These are phyloP conservation scores for Rhea pennata DNA, from an alignment of 2,113 vertebrate genomes.

Conservation along the genomic window DNA sequence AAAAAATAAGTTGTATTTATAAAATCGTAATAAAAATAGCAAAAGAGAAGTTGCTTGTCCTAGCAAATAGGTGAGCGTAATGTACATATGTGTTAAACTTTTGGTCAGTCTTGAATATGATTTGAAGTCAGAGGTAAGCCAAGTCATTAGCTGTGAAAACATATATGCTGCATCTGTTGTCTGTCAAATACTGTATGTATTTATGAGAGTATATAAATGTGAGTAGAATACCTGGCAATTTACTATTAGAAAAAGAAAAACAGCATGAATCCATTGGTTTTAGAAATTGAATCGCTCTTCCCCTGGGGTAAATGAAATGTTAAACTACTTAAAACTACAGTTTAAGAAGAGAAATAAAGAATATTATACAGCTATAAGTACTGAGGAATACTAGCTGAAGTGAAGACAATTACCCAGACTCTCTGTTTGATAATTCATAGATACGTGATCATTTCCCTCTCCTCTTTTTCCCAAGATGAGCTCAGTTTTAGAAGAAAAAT, in stretches of 20 bases:
- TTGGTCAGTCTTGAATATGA: not conserved
- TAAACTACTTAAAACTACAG: not conserved
- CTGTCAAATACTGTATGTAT: not conserved
- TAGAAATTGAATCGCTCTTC: not conserved
- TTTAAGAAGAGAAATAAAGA: not conserved
- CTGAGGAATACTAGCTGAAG: not conserved
- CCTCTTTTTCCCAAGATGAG: not conserved
- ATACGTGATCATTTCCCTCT: not conserved
- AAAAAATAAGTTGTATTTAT: not conserved
- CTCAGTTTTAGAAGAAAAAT: not conserved
- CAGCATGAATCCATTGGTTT: not conserved
- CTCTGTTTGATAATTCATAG: not conserved
- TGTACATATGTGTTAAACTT: not conserved
- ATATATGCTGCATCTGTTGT: not conserved
- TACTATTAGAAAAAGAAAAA: not conserved
- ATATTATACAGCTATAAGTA: not conserved
- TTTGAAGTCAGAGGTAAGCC: not conserved
- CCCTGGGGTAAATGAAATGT: not conserved
- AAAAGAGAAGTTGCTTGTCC: not conserved
- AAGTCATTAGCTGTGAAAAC: not conserved
- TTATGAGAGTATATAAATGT: not conserved
- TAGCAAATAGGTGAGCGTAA: not conserved
- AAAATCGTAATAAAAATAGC: not conserved
- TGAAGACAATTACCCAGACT: not conserved
- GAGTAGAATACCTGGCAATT: not conserved